Base-by-base conservation (phyloP, 2,113 vertebrate genomes). In the Albula goreensis region DNA sequence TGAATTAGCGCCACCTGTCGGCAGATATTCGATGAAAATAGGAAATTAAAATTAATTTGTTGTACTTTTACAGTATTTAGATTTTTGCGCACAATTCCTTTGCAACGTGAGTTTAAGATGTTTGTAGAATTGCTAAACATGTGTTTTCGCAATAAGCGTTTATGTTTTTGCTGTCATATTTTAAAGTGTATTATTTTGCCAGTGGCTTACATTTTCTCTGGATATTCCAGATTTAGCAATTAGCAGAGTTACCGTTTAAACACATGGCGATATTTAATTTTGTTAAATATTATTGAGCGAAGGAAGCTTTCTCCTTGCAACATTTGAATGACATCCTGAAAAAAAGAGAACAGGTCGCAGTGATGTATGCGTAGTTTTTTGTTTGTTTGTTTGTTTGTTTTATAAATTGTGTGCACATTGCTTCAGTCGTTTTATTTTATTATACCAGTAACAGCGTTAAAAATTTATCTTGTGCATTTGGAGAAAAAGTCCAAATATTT, bases 1-100 rank as follows among this genome's bases (percentile, higher is more conserved):
- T 25, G 93, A 93, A 92, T 94, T 95, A 93, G 95, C 97, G 97
- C 97, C 97, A 95, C 96, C 96, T 97, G 93, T 95, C 93, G 97
- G 96, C 90, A 92, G 94, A 89, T 93, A 94, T 95, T 96, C 94
- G 92, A 89, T 90, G 85, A 89, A 95, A 95, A 95, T 93, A 90
- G 89, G 89, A 93, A 97, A 95, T 95, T 94, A 91, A 93, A 94
- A 94, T 95, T 94, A 89, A 94, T 91, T 90, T 90, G 53, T 82
- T 88, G 87, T 83, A 85, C 22, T 63, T 80, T 83, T 83, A 15
- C 56, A 49, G 84, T 86, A 48, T 53, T 56, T 79, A 49, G 48
- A 70, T 56, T 83, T 13, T 48, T 49, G 31, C 41, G 41, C 12
- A 79, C 15, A 48, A 15, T 41, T 12, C 51, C n/a, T 81, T 86